Evolutionary conservation across 2,888 invertebrate genomes (phyloP), one percentile per base, ranked within the genome.

Genomic region (Pedicia rivosa): DNA sequence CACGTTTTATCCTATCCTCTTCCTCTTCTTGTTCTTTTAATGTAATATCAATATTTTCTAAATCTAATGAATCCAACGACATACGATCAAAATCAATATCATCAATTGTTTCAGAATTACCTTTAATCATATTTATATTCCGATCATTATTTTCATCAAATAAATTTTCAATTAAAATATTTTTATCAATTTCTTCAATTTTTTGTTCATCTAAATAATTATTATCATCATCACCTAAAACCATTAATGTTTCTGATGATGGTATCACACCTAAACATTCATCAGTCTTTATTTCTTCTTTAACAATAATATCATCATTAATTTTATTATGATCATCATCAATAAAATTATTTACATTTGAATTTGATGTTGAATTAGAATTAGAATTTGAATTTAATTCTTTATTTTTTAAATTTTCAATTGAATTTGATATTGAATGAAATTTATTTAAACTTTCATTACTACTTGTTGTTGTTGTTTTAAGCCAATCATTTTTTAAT

Each of bases 401-500:
- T 2, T 20, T 32, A 9, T 32, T 32, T 6, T 17, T 9, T 20
- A 32, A 32, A 32, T 9, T 22, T 7, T 32, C 32, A 9, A 7
- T 20, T 8, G 32, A 22, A 13, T 22, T 32, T 9, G 22, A 12
- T 9, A 32, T 2, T n/a, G n/a, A n/a, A n/a, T n/a, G n/a, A n/a
- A n/a, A n/a, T n/a, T n/a, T n/a, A n/a, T n/a, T n/a, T n/a, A n/a
- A n/a, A n/a, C n/a, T n/a, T n/a, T n/a, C n/a, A n/a, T n/a, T n/a
- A n/a, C n/a, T n/a, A n/a, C n/a, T 31, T 7, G 6, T 19, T 8
- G 31, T 20, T 16, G 16, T 35, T 36, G 59, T 54, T 5, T 57
- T 54, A 32, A 62, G 41, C 62, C 62, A 62, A 42, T 62, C 55
- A 36, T 62, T 60, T 38, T 62, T 62, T 10, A 62, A 47, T 2